Evolutionary conservation across 2,888 invertebrate species (phyloP).

Genomic region (Tetragnatha montana): DNA sequence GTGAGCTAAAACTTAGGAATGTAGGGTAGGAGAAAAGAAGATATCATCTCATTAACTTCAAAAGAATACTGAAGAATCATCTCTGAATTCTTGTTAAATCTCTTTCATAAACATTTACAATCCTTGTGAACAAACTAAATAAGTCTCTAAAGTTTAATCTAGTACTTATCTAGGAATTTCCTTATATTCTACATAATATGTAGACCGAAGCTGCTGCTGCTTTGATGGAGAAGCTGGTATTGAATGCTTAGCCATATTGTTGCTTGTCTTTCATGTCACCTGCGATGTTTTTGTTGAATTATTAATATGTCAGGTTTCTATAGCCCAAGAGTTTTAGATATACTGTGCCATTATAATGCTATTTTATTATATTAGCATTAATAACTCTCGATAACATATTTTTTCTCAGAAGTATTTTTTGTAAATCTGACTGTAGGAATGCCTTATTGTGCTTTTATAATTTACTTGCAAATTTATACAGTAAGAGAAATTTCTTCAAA

Average conservation of each 20-base stretch:
- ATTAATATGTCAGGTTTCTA: no score
- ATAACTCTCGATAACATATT: no score
- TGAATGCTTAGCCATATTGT: neutral
- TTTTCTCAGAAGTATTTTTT: no score
- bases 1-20: slow-evolving; percentile 51
- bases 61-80: slow-evolving; percentile 42
- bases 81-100: slow-evolving; percentile 63
- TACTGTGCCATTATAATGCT: no score
- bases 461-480: no score
- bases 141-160: slow-evolving; percentile 59
- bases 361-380: no score
- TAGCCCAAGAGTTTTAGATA: no score
- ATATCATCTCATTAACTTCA: slow-evolving; percentile 27
- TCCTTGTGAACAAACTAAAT: slow-evolving; percentile 67
- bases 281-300: no score
- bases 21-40: slow-evolving; percentile 47
- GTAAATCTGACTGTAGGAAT: no score
- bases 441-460: no score
- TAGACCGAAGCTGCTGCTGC: slow-evolving; percentile 60
- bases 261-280: neutral
- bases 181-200: slow-evolving; percentile 53
- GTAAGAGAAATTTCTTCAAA: no score
- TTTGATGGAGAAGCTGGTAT: no score
- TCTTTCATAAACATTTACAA: slow-evolving; percentile 66
- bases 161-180: slow-evolving; percentile 61